A percentile compares a stretch with the other conserved stretches of the same genome.
Evolutionary conservation across 2,113 vertebrate genomes (phyloP).

Genomic region (Phalacrocorax carbo): DNA sequence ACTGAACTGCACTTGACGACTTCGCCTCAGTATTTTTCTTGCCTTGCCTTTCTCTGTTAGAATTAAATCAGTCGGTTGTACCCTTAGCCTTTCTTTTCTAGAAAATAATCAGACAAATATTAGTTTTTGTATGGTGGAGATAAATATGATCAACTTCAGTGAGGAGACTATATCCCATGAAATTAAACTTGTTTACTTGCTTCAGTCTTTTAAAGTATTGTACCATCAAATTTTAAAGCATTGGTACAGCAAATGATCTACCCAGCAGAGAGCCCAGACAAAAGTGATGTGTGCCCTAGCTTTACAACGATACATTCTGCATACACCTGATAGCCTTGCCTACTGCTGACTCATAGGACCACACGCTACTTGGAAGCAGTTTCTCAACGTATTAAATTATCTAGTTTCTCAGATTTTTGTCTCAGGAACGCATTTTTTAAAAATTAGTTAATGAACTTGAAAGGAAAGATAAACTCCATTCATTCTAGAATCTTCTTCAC

Average conservation of each 20-base stretch:
- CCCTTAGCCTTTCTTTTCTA: not conserved
- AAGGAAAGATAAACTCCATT: not conserved
- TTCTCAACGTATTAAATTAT: not conserved
- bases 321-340: not conserved
- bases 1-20: not conserved
- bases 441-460: not conserved
- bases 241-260: not conserved
- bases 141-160: not conserved
- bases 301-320: not conserved
- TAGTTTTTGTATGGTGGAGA: not conserved
- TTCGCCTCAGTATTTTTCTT: not conserved
- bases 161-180: not conserved
- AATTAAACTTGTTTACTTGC: conserved; percentile 24
- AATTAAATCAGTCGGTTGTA: not conserved
- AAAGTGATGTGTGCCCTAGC: not conserved
- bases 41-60: not conserved
- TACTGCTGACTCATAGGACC: not conserved
- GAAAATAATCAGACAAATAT: not conserved
- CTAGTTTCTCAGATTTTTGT: not conserved
- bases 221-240: not conserved
- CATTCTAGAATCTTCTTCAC: not conserved
- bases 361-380: not conserved
- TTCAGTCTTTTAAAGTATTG: not conserved
- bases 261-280: not conserved
- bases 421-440: not conserved